Conservation (phyloP, 2,797 vertebrate genomes). For the Galaxias olidus region DNA sequence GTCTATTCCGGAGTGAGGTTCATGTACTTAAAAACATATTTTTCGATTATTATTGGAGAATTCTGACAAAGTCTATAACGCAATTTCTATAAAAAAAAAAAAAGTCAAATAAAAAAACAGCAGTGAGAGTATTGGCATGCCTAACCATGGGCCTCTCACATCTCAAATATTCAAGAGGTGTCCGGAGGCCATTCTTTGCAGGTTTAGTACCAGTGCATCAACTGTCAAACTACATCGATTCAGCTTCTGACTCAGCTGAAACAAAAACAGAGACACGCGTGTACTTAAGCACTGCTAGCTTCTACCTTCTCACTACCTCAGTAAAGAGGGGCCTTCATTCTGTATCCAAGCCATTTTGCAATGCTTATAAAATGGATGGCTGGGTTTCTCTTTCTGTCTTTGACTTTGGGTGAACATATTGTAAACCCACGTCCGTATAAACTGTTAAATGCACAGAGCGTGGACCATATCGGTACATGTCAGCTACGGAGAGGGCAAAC, state of each 20-base stretch:
- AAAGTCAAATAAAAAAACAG: background rate
- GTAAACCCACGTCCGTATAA: slow-evolving; percentile 45
- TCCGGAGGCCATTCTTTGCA: slow-evolving; percentile 21
- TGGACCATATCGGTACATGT: slow-evolving; percentile 43
- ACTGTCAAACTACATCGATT: slow-evolving; percentile 56
- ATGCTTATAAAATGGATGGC: slow-evolving; percentile 47
- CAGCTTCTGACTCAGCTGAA: slow-evolving; percentile 43
- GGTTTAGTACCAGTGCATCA: slow-evolving; percentile 32
- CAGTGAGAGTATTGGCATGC: slow-evolving; percentile 3
- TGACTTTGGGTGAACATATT: slow-evolving; percentile 35
- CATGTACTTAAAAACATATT: background rate
- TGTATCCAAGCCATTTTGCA: slow-evolving; percentile 50
- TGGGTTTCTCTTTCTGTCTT: slow-evolving; percentile 38
- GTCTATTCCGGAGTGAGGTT: background rate
- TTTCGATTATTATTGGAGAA: too few relatives aligned
- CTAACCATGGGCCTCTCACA: background rate
- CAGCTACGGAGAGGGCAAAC: slow-evolving; percentile 43
- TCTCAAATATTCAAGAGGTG: slow-evolving; percentile 27
- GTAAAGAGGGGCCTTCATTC: slow-evolving; percentile 9
- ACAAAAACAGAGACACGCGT: slow-evolving; percentile 25
- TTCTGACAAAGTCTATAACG: too few relatives aligned
- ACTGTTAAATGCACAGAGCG: slow-evolving; percentile 48
- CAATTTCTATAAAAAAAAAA: too few relatives aligned
- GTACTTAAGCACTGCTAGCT: slow-evolving; percentile 33
- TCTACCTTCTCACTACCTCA: slow-evolving; percentile 30